Base-by-base conservation (phyloP, 1,140 invertebrate genomes). In the Drosophila fuyamai region DNA sequence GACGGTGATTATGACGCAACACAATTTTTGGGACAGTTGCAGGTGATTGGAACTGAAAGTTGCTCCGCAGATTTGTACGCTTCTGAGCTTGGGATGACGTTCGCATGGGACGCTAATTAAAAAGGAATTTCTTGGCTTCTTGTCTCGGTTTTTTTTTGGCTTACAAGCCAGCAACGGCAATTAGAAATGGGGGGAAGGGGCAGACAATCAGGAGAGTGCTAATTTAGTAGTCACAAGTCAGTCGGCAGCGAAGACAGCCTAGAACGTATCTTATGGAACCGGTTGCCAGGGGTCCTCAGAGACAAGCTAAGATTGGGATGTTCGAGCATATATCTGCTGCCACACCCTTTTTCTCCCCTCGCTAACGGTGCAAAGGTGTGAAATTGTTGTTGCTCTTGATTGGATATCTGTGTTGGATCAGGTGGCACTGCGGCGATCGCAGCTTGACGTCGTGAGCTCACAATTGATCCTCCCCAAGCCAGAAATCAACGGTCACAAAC, bases 141-240 rank as follows among this genome's bases (percentile, higher is more conserved):
- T 29, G 55, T 63, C 56, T 58, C 40, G 41, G 40, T 6, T 57
- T 62, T 65, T 56, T 50, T 63, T 41, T 44, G 63, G 60, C 35
- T 76, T 51, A 27, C 63, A 60, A 32, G 40, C 51, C 66, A 59
- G 65, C 79, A 74, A 70, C 59, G 58, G 78, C 82, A 85, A 85
- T 85, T 85, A 85, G 81, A 86, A 75, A 81, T 75, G 54, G 51
- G 47, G 40, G 40, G 44, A 13, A 43, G 41, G 36, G 14, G 14
- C 32, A 43, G 75, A 60, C 81, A 86, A 85, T 78, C 82, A 86
- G 82, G 82, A 86, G 82, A 85, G 82, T 85, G 82, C 82, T 85
- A 85, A 85, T 85, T 85, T 85, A 86, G 83, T 67, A 86, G 86
- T 85, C 82, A 85, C 82, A 85, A 85, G 82, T 76, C 63, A 60